phyloP scores from a whole-genome alignment of 2,888 invertebrate genomes.

The Dolichopus griseipennis region DNA sequence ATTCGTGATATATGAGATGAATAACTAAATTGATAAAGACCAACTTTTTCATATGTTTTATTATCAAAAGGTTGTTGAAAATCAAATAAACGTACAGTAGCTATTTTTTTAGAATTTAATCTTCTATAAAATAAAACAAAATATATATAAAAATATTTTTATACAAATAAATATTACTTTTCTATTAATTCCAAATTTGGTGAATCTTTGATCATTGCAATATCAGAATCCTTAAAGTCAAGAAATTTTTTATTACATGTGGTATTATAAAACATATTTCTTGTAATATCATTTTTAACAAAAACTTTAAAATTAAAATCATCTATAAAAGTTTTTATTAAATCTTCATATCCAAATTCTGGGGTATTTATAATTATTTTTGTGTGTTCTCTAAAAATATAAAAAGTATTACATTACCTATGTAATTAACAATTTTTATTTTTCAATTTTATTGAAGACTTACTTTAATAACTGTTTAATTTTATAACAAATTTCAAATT shows the following conservation, averaged over 20 bases:
- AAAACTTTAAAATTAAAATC: background rate
- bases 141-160: background rate
- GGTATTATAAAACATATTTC: background rate
- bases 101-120: background rate
- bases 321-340: background rate
- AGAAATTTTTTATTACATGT: background rate
- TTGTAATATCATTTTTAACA: background rate
- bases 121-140: background rate
- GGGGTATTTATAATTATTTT: background rate
- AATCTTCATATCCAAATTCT: background rate
- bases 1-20: background rate
- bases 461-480: background rate
- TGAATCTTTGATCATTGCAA: background rate
- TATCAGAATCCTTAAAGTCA: background rate
- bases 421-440: too few species aligned
- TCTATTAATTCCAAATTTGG: background rate
- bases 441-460: background rate
- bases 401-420: too few species aligned
- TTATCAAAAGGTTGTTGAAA: background rate
- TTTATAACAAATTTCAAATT: background rate
- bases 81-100: background rate
- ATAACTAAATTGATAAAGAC: background rate
- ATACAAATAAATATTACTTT: background rate
- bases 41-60: background rate
- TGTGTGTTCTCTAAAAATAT: background rate